Conservation (phyloP, 2,888 invertebrate species). For the Drosophila subsilvestris region DNA sequence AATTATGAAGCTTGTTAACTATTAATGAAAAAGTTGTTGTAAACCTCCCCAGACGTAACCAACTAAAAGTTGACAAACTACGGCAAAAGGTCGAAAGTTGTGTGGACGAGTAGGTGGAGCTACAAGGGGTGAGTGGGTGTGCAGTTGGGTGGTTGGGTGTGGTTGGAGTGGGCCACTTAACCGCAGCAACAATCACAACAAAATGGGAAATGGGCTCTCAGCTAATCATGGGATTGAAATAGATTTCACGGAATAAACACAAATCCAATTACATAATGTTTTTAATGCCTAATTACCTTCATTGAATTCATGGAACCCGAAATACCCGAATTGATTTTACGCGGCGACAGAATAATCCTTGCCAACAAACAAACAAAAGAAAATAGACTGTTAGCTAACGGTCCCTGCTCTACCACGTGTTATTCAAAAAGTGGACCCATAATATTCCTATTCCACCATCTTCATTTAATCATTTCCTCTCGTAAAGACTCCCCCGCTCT, state of each 20-base stretch:
- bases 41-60: constrained; percentile 45
- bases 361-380: too few species aligned
- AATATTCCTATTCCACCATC: too few species aligned
- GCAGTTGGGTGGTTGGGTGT: neutral
- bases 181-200: neutral
- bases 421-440: too few species aligned
- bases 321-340: neutral
- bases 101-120: neutral
- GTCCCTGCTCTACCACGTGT: too few species aligned
- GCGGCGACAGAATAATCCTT: too few species aligned
- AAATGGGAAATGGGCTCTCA: constrained; percentile 1
- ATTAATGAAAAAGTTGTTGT: constrained; percentile 77
- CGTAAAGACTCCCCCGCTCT: too few species aligned
- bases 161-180: neutral
- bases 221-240: constrained; percentile 2
- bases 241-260: neutral
- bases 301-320: neutral
- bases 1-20: constrained; percentile 79
- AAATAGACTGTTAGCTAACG: too few species aligned
- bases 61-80: constrained; percentile 50
- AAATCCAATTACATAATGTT: neutral
- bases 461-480: too few species aligned
- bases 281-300: neutral
- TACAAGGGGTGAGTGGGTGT: neutral
- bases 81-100: constrained; percentile 24